phyloP scores from a whole-genome alignment of 2,888 invertebrate genomes.

The Gandaritis pyraliata region DNA sequence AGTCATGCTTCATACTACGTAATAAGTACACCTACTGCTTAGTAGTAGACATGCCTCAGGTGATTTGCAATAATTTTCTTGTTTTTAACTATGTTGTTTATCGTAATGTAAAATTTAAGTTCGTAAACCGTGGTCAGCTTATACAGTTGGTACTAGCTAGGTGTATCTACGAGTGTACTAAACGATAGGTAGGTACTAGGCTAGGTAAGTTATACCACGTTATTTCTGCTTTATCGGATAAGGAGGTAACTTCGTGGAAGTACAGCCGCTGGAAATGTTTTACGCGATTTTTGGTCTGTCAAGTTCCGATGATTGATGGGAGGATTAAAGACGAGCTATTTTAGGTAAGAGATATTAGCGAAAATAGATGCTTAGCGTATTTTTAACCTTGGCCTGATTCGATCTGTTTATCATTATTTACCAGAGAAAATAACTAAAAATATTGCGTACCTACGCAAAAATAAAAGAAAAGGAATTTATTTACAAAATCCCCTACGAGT shows the following conservation, averaged over 20 bases:
- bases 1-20: conserved; percentile 29
- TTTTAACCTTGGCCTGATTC: conserved; percentile 1
- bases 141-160: no score
- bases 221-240: conserved; percentile 42
- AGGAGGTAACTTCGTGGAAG: conserved; percentile 42
- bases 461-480: no score
- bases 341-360: not conserved
- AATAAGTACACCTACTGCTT: conserved; percentile 12
- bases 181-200: conserved; percentile 28
- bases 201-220: conserved; percentile 27
- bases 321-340: conserved; percentile 8
- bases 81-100: not conserved
- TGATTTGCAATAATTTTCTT: conserved; percentile 3
- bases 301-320: conserved; percentile 24
- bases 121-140: no score
- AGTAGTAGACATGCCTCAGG: not conserved
- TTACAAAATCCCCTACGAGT: no score
- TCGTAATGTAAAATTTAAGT: no score
- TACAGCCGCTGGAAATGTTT: conserved; percentile 29
- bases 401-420: not conserved
- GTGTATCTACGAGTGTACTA: conserved; percentile 22
- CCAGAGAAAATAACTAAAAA: no score
- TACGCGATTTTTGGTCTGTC: conserved; percentile 35
- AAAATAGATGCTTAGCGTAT: not conserved
- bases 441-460: no score